Evolutionary conservation across 2,113 vertebrate genomes (phyloP), one percentile per base, ranked within the genome.

Genomic region (Myocastor coypus): DNA sequence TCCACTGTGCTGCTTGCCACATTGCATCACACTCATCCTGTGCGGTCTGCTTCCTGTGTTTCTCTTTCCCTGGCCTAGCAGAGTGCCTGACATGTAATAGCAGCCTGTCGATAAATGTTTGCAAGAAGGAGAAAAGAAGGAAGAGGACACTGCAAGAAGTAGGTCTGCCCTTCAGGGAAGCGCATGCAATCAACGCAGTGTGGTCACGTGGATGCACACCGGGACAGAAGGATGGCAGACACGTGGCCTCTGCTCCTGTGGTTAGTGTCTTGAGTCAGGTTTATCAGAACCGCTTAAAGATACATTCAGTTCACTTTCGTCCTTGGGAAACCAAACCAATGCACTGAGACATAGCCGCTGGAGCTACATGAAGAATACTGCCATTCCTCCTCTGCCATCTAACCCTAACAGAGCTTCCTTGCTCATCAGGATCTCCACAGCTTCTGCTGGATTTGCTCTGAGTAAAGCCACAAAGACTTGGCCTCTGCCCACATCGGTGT

Each of bases 1-100:
- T 89, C 83, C 80, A 46, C 59, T 42, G 24, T 19, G 12, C 46
- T 78, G 7, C 78, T n/a, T 94, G 91, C 84, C 94, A 92, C n/a
- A 14, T 55, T 92, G 63, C 42, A 13, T 90, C 26, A 20, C 17
- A 42, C 13, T 83, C 81, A 42, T 28, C 83, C 66, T 26, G 24
- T 32, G 22, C 59, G 30, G 7, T 86, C 40, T 77, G 42, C 24
- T 69, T 75, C 75, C 83, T 73, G 22, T 80, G 71, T 59, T 13
- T 37, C 50, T 68, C 19, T 86, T 86, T 92, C 71, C 13, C 12
- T 69, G 26, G 30, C 55, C 32, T 40, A 80, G 37, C 16, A 90
- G 68, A 82, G 9, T 66, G 16, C 40, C 30, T 40, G 28, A 30
- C 24, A 20, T 46, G 16, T 17, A 83, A 63, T 73, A 82, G 57